Evolutionary conservation across 2,888 invertebrate genomes (phyloP).

Genomic region (Apodemia mormo): DNA sequence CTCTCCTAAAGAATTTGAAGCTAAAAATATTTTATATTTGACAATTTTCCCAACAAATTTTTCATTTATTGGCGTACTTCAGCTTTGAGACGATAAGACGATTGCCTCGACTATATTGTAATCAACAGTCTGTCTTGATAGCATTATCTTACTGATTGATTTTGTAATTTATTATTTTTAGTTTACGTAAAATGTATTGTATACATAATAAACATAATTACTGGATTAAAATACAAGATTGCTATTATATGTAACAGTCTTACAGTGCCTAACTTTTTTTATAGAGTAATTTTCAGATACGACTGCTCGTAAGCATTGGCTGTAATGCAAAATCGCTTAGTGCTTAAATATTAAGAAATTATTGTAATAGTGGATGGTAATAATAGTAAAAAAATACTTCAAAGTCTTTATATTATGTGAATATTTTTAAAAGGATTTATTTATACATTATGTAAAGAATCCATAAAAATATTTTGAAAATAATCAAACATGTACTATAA

Average conservation of each 20-base stretch:
- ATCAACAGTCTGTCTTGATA: too few relatives aligned
- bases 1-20: too few relatives aligned
- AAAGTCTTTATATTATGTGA: not conserved
- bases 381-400: not conserved
- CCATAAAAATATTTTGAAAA: too few relatives aligned
- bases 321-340: not conserved
- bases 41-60: too few relatives aligned
- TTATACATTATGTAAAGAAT: not conserved
- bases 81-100: too few relatives aligned
- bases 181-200: not conserved
- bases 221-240: not conserved
- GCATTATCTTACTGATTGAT: not conserved
- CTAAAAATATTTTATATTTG: too few relatives aligned
- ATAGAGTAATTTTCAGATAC: conserved; percentile 13
- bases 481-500: too few relatives aligned
- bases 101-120: too few relatives aligned
- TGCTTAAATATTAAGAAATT: not conserved
- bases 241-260: not conserved
- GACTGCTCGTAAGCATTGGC: conserved; percentile 12
- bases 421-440: not conserved
- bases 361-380: not conserved
- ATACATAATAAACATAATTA: not conserved
- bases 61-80: too few relatives aligned
- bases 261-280: conserved; percentile 13
- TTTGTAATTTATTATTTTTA: not conserved